Conservation (phyloP, 2,888 invertebrate species). For the Heliconius charithonia region DNA sequence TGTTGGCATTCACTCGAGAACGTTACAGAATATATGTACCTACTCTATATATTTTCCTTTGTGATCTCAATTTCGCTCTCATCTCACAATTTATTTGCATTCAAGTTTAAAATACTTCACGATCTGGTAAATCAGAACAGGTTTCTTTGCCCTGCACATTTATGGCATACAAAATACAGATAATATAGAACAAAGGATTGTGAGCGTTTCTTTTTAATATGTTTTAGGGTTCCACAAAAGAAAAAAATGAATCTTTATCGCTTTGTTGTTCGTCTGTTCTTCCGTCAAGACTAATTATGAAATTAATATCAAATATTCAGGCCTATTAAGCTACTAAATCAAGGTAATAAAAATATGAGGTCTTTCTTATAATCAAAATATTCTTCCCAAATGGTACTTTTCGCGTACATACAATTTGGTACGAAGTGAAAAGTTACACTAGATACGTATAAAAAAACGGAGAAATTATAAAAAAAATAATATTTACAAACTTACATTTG, state of each 20-base stretch:
- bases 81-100: constrained; percentile 75
- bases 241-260: not conserved
- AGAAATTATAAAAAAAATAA: no score
- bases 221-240: not conserved
- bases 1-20: constrained; percentile 2
- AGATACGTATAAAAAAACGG: no score
- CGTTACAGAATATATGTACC: constrained; percentile 27
- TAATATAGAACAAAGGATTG: constrained; percentile 63
- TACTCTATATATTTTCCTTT: constrained; percentile 56
- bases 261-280: no score
- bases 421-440: no score
- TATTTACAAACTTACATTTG: no score
- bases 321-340: no score
- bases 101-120: constrained; percentile 77
- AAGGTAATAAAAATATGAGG: no score
- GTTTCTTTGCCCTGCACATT: constrained; percentile 66
- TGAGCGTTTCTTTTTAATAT: constrained; percentile 3
- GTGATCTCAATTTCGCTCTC: constrained; percentile 73
- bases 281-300: no score
- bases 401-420: no score
- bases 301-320: no score
- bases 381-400: no score
- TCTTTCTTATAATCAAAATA: no score
- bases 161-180: constrained; percentile 55
- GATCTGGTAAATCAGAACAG: constrained; percentile 80